Evolutionary conservation across 2,888 invertebrate species (phyloP).

Genomic region (Pseudococcus jackbeardsleyi): DNA sequence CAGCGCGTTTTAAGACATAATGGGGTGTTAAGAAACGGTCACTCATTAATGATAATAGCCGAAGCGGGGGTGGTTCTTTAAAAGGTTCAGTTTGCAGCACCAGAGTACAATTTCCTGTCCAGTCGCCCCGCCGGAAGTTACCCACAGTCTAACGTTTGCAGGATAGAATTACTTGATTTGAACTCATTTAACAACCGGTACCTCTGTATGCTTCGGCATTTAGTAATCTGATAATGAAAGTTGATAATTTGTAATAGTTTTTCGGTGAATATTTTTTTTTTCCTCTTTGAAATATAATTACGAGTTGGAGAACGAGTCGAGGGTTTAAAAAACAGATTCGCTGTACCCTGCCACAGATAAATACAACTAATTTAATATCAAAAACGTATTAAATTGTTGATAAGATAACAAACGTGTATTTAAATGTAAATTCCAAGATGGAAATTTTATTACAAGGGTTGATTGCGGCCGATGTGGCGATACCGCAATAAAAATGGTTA

Average conservation of each 20-base stretch:
- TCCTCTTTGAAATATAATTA: too few species aligned
- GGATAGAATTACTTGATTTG: constrained; percentile 60
- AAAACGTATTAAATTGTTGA: constrained; percentile 27
- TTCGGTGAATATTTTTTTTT: constrained; percentile 4
- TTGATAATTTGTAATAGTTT: constrained; percentile 55
- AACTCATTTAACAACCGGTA: constrained; percentile 57
- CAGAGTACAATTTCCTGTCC: constrained; percentile 53
- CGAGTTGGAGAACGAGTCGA: neutral
- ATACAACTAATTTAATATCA: neutral
- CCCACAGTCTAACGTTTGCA: constrained; percentile 35
- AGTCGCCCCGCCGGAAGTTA: constrained; percentile 58
- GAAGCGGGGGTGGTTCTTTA: constrained; percentile 56
- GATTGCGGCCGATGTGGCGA: neutral
- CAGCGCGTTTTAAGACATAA: constrained; percentile 49
- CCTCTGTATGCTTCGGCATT: constrained; percentile 5
- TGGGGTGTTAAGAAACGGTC: constrained; percentile 58
- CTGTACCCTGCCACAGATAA: neutral
- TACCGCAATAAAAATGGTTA: neutral
- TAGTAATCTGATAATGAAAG: constrained; percentile 58
- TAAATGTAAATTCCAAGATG: constrained; percentile 19
- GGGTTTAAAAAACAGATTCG: too few species aligned
- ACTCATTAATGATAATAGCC: constrained; percentile 54
- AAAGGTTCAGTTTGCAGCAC: constrained; percentile 18
- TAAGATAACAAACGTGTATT: constrained; percentile 4
- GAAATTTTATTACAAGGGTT: neutral